Evolutionary conservation across 2,888 invertebrate genomes (phyloP).

Genomic region (Standfussiana lucernea): DNA sequence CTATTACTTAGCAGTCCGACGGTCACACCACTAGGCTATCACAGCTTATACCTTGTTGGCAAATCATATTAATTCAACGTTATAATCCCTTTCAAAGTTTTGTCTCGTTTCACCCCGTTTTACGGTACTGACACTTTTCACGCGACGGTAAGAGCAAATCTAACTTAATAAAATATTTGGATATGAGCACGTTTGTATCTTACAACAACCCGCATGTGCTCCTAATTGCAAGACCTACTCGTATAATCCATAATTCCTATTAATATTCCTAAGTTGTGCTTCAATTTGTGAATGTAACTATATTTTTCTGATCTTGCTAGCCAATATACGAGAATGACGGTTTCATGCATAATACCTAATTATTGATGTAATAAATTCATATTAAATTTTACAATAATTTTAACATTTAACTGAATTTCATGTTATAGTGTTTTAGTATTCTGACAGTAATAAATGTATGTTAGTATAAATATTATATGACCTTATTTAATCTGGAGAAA

Average conservation of each 20-base stretch:
- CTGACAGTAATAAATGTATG: conserved; percentile 8
- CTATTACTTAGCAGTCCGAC: too few species aligned
- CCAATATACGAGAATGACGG: not conserved
- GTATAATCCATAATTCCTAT: not conserved
- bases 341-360: not conserved
- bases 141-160: not conserved
- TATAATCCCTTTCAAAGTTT: not conserved
- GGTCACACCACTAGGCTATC: too few species aligned
- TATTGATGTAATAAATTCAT: not conserved
- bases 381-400: not conserved
- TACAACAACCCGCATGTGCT: not conserved
- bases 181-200: not conserved
- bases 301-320: not conserved
- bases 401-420: not conserved
- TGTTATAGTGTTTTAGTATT: conserved; percentile 14
- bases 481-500: not conserved
- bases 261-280: not conserved
- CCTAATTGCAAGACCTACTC: not conserved
- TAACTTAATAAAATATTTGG: not conserved
- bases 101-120: not conserved
- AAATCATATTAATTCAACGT: too few species aligned
- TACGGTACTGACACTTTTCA: too few species aligned
- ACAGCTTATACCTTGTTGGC: too few species aligned
- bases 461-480: conserved; percentile 9
- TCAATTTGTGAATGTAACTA: not conserved